Evolutionary conservation across 1,140 invertebrate genomes (phyloP), one percentile per base, ranked within the genome.

Genomic region (Drosophila lowei): DNA sequence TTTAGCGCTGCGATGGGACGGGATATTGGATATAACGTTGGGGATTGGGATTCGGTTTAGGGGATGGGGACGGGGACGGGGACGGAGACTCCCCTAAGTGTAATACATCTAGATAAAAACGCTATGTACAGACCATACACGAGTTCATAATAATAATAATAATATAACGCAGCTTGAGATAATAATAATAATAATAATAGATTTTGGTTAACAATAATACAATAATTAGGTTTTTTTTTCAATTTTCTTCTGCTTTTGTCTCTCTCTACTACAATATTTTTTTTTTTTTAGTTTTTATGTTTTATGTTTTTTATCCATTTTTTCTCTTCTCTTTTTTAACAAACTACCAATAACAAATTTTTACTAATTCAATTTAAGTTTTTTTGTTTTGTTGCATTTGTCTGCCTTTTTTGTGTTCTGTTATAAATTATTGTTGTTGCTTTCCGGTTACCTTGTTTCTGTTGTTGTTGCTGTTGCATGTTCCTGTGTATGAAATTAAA

Each of bases 311-410:
- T 66, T 56, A 52, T 49, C 50, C 23, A 25, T 25, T 57, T 46
- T 53, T 44, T 58, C 43, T 46, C 46, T 50, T 70, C 44, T 49
- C 18, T 85, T 79, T 79, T 52, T 86, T 85, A 88, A 88, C 83
- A 88, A 88, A 88, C 83, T 88, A 88, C 83, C 83, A 88, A 88
- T 88, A 88, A 88, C 83, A 88, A 88, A 88, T 88, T 88, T 88
- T 88, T 88, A 88, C 83, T 88, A 88, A 88, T 88, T 88, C 78
- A 77, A 77, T 77, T 75, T 70, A 77, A 77, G 73, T 70, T 76
- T 74, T 58, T 63, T 21, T 53, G 25, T 49, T 57, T 66, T 77
- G 44, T 62, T 54, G 53, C 61, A 58, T 64, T 44, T 38, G 59
- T 52, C 23, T 46, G 53, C 38, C 59, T 13, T 30, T 64, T 64